Conservation (phyloP, 1,140 invertebrate species). For the Drosophila watanabei region DNA sequence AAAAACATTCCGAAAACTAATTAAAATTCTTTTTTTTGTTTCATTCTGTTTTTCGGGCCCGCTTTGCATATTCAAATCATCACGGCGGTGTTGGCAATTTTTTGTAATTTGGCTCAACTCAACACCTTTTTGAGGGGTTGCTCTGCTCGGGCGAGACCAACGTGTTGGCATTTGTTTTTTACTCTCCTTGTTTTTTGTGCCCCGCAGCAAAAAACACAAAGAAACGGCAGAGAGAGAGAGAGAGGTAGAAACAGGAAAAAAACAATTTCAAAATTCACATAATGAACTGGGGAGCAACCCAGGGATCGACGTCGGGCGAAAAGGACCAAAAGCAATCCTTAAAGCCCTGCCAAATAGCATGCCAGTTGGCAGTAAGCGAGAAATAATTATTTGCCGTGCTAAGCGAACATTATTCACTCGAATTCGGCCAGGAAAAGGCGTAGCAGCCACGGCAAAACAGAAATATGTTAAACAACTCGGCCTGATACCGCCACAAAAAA, state of each 20-base stretch:
- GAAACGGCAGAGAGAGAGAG: constrained; percentile 8
- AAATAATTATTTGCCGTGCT: constrained; percentile 85
- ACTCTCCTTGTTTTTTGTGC: constrained; percentile 19
- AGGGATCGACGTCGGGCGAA: constrained; percentile 20
- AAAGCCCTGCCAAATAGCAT: constrained; percentile 78
- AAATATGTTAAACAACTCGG: constrained; percentile 75
- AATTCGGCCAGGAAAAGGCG: constrained; percentile 49
- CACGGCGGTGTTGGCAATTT: constrained; percentile 32
- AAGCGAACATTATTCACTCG: constrained; percentile 80
- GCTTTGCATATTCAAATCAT: constrained; percentile 63
- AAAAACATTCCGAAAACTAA: constrained; percentile 63
- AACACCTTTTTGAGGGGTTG: constrained; percentile 67
- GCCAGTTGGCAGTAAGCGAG: constrained; percentile 72
- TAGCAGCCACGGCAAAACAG: constrained; percentile 57
- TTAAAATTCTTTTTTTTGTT: constrained; percentile 74
- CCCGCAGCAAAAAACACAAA: constrained; percentile 63
- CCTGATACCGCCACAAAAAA: constrained; percentile 34
- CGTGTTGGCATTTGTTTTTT: constrained; percentile 69
- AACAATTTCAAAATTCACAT: constrained; percentile 73
- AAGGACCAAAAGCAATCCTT: constrained; percentile 44
- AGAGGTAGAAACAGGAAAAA: constrained; percentile 28
- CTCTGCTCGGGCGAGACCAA: constrained; percentile 28
- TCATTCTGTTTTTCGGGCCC: constrained; percentile 10
- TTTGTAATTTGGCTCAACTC: constrained; percentile 66
- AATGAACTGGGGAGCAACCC: constrained; percentile 62